Evolutionary conservation across 2,113 vertebrate genomes (phyloP).

Genomic region (Phyllopteryx taeniolatus): DNA sequence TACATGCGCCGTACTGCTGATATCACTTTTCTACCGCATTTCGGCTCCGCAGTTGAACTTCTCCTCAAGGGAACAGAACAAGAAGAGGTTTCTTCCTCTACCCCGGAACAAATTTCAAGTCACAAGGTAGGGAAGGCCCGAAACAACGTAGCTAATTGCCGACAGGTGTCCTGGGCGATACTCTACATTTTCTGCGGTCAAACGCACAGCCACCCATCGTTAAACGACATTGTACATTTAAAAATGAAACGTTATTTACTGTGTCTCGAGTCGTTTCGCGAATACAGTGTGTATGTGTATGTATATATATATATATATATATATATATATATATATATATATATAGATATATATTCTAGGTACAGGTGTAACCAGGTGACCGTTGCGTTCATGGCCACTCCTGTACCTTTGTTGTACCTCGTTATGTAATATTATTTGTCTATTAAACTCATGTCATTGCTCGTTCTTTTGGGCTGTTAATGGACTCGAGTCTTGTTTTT

Average conservation of each 20-base stretch:
- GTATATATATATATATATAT: too few species aligned
- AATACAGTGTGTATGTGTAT: too few species aligned
- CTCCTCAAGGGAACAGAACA: not conserved
- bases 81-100: not conserved
- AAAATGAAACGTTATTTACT: not conserved
- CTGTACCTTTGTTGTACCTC: not conserved
- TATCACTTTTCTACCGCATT: slow-evolving; percentile 9
- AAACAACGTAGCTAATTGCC: not conserved
- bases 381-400: slow-evolving; percentile 10
- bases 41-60: slow-evolving; percentile 6
- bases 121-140: slow-evolving; percentile 46
- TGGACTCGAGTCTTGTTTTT: not conserved
- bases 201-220: not conserved
- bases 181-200: not conserved
- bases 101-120: slow-evolving; percentile 9
- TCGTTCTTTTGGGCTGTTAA: not conserved
- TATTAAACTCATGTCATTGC: not conserved
- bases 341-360: too few species aligned
- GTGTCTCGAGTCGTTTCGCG: not conserved
- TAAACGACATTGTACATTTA: not conserved
- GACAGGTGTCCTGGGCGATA: slow-evolving; percentile 36
- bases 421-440: not conserved
- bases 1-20: not conserved
- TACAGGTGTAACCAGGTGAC: slow-evolving; percentile 23
- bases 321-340: too few species aligned